phyloP scores from a whole-genome alignment of 2,797 vertebrate genomes.

The Girardinus metallicus region DNA sequence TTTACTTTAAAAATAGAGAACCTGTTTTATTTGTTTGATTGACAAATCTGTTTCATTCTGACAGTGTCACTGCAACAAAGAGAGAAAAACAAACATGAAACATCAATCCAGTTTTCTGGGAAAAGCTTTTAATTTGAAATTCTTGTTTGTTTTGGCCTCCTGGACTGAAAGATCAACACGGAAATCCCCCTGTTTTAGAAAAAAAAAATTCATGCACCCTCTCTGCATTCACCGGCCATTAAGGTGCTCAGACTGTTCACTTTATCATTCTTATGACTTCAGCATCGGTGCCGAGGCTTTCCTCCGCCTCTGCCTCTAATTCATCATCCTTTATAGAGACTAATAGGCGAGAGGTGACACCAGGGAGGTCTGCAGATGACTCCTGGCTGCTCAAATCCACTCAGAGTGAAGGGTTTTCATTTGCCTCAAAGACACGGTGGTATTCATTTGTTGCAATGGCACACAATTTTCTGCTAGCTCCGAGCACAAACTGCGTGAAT shows the following conservation, averaged over 20 bases:
- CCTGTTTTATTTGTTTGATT: neutral
- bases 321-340: slow-evolving; percentile 88
- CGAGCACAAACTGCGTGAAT: slow-evolving; percentile 40
- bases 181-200: slow-evolving; percentile 58
- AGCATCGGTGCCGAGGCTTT: slow-evolving; percentile 69
- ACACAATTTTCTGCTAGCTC: slow-evolving; percentile 69
- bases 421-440: slow-evolving; percentile 67
- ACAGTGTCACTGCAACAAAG: slow-evolving; percentile 5
- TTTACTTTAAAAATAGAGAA: neutral
- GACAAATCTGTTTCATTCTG: slow-evolving; percentile 7
- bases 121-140: slow-evolving; percentile 25
- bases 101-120: slow-evolving; percentile 9
- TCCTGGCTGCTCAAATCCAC: slow-evolving; percentile 66
- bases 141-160: slow-evolving; percentile 38
- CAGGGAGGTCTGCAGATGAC: slow-evolving; percentile 68
- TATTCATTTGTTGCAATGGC: slow-evolving; percentile 75
- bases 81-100: neutral
- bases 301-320: slow-evolving; percentile 81
- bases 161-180: slow-evolving; percentile 33
- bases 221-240: slow-evolving; percentile 75
- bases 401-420: slow-evolving; percentile 71
- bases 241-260: slow-evolving; percentile 77
- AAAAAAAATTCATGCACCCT: slow-evolving; percentile 68
- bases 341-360: slow-evolving; percentile 82
- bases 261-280: slow-evolving; percentile 87